Evolutionary conservation across 2,113 vertebrate genomes (phyloP).

Genomic region (Ochotona curzoniae): DNA sequence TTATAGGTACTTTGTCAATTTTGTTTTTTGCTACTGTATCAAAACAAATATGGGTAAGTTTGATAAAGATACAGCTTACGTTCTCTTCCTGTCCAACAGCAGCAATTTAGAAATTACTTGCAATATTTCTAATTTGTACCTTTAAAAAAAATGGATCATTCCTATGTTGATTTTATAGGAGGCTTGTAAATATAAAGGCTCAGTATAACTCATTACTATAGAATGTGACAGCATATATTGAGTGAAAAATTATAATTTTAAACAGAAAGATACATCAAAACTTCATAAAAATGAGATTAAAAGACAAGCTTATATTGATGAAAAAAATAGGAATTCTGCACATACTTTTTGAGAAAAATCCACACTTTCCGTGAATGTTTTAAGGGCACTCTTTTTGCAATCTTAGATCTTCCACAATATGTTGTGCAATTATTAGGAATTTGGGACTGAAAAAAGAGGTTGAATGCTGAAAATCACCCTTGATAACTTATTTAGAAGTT

Average conservation of each 20-base stretch:
- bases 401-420: neutral
- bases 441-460: neutral
- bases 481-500: constrained; percentile 45
- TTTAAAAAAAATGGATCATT: constrained; percentile 12
- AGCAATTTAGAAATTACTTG: constrained; percentile 9
- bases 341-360: too few species aligned
- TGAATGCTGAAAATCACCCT: neutral
- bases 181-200: neutral
- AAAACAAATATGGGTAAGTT: constrained; percentile 58
- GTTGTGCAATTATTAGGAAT: neutral
- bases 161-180: constrained; percentile 16
- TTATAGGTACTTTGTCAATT: constrained; percentile 46
- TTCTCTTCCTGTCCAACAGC: constrained; percentile 43
- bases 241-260: constrained; percentile 12
- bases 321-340: too few species aligned
- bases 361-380: too few species aligned
- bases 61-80: constrained; percentile 57
- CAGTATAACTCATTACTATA: constrained; percentile 38
- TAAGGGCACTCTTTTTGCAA: neutral
- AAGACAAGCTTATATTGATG: too few species aligned
- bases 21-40: constrained; percentile 54
- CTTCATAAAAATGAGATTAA: too few species aligned
- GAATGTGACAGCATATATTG: constrained; percentile 36
- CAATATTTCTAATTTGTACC: neutral
- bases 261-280: too few species aligned